Conservation (phyloP, 2,888 invertebrate genomes). For the Hesperia comma region DNA sequence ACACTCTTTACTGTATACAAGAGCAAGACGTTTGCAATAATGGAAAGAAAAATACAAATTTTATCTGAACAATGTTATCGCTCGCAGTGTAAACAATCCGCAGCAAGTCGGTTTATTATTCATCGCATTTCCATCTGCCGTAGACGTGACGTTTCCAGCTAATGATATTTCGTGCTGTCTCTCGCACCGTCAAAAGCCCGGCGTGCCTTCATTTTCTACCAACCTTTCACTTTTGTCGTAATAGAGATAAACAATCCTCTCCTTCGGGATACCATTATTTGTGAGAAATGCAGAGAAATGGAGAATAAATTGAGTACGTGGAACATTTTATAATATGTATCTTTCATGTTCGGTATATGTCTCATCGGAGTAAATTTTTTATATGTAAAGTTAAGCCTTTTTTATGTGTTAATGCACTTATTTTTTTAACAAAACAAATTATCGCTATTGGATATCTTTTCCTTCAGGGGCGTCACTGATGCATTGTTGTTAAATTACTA, state of each 20-base stretch:
- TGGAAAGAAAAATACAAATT: too few relatives aligned
- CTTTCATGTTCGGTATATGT: too few relatives aligned
- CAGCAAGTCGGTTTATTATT: slow-evolving; percentile 29
- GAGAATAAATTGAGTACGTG: slow-evolving; percentile 15
- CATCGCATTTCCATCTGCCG: slow-evolving; percentile 37
- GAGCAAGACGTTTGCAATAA: too few relatives aligned
- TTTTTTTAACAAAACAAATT: too few relatives aligned
- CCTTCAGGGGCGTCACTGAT: too few relatives aligned
- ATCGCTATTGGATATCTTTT: too few relatives aligned
- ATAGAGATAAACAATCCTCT: slow-evolving; percentile 19
- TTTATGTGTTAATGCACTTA: too few relatives aligned
- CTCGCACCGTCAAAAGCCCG: slow-evolving; percentile 32
- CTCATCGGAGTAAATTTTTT: too few relatives aligned
- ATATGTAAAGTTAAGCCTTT: too few relatives aligned
- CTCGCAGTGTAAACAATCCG: slow-evolving; percentile 5
- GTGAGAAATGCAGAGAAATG: slow-evolving; percentile 17
- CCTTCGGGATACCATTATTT: slow-evolving; percentile 14
- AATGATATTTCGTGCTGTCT: slow-evolving; percentile 36
- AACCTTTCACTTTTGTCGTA: slow-evolving; percentile 31
- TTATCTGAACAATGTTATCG: neutral
- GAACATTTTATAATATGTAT: too few relatives aligned
- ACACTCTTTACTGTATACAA: too few relatives aligned
- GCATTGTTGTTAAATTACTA: too few relatives aligned
- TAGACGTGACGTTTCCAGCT: slow-evolving; percentile 33
- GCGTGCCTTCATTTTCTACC: slow-evolving; percentile 34